These are phyloP conservation scores for Dicaeum eximium DNA, from an alignment of 2,113 vertebrate genomes.

Conservation along the genomic window DNA sequence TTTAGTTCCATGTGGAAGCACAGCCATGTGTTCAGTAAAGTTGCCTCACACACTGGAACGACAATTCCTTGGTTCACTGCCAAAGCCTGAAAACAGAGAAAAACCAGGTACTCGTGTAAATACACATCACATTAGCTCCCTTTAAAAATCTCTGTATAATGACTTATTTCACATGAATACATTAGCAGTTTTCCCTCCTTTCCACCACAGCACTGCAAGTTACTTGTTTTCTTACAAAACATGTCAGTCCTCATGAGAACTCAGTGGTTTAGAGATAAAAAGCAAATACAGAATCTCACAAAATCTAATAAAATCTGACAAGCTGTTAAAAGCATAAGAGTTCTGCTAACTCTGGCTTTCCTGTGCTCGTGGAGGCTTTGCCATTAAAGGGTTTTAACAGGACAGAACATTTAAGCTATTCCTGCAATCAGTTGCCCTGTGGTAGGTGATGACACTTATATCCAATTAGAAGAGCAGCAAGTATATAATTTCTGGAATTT, in stretches of 20 bases:
- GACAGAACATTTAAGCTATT: neutral
- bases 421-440: neutral
- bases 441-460: neutral
- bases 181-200: neutral
- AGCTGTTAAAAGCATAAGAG: neutral
- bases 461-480: neutral
- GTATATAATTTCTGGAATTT: neutral
- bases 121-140: neutral
- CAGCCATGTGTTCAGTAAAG: neutral
- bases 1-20: neutral
- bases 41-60: rapidly evolving
- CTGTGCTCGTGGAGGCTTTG: neutral
- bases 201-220: neutral
- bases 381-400: neutral
- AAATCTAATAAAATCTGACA: neutral
- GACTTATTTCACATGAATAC: neutral
- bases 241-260: neutral
- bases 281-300: neutral
- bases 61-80: neutral
- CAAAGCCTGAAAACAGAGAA: neutral
- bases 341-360: neutral
- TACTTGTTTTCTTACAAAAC: neutral
- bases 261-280: neutral
- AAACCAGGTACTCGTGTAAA: neutral
- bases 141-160: neutral